Evolutionary conservation across 2,888 invertebrate species (phyloP).

Genomic region (Eupsilia transversa): DNA sequence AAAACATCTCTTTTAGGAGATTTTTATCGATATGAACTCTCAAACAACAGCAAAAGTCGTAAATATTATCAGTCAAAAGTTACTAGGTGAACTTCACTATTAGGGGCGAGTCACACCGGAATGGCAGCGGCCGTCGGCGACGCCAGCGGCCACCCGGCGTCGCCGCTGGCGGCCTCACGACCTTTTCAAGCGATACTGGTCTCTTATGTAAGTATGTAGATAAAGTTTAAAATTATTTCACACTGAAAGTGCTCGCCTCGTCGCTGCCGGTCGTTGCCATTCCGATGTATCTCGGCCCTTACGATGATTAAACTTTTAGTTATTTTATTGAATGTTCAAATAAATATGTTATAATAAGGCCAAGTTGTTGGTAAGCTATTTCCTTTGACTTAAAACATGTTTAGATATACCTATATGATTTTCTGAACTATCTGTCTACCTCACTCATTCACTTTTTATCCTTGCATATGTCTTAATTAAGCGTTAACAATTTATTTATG

Average conservation of each 20-base stretch:
- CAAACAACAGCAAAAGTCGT: not conserved
- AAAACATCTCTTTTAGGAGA: not conserved
- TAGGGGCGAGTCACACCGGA: no score
- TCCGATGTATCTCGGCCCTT: no score
- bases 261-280: no score
- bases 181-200: no score
- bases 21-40: slow-evolving; percentile 5
- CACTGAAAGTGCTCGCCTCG: no score
- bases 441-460: not conserved
- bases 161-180: no score
- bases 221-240: no score
- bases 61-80: slow-evolving; percentile 5
- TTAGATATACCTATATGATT: slow-evolving; percentile 20
- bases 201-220: no score
- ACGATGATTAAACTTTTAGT: not conserved
- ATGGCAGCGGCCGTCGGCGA: no score
- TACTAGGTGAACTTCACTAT: not conserved
- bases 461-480: not conserved
- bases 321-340: not conserved
- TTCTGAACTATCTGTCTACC: not conserved
- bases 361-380: slow-evolving; percentile 24
- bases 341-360: not conserved
- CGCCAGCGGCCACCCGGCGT: no score
- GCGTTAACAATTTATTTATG: not conserved
- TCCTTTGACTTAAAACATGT: slow-evolving; percentile 20